Conservation (phyloP, 2,797 vertebrate species). For the Myoxocephalus aenaeus region DNA sequence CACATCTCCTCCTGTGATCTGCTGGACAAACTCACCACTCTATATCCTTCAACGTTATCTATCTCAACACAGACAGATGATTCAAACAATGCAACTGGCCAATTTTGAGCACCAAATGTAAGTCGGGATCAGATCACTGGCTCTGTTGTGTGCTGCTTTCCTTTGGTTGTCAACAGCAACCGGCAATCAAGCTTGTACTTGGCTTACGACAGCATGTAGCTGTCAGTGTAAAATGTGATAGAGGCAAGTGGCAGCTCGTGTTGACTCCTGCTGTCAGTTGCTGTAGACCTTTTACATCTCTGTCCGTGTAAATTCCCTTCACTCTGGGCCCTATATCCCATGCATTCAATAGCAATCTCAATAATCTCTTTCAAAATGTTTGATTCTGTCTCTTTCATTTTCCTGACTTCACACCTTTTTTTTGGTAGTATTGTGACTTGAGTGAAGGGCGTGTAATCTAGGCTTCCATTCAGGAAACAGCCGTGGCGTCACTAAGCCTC, state of each 20-base stretch:
- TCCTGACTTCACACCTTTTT: constrained; percentile 23
- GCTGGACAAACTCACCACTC: constrained; percentile 88
- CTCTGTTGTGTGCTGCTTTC: constrained; percentile 55
- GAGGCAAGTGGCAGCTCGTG: constrained; percentile 53
- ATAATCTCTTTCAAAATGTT: constrained; percentile 30
- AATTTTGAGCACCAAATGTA: constrained; percentile 34
- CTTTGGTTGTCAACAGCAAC: constrained; percentile 79
- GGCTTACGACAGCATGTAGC: constrained; percentile 64
- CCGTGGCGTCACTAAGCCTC: constrained; percentile 63
- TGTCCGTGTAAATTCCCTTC: constrained; percentile 15
- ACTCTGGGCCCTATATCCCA: neutral
- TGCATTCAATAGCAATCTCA: constrained; percentile 7
- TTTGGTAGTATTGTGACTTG: constrained; percentile 32
- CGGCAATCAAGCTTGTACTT: constrained; percentile 61
- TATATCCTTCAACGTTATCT: constrained; percentile 90
- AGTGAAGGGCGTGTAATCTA: constrained; percentile 54
- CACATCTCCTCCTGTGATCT: constrained; percentile 92
- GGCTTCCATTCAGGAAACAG: constrained; percentile 60
- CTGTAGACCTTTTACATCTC: constrained; percentile 37
- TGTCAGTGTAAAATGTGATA: constrained; percentile 65
- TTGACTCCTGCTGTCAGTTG: constrained; percentile 55
- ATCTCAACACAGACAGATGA: constrained; percentile 10
- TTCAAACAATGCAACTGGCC: constrained; percentile 26
- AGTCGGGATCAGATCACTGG: constrained; percentile 53
- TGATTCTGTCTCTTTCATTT: constrained; percentile 34